Evolutionary conservation across 2,888 invertebrate species (phyloP).

Genomic region (Dilophus febrilis): DNA sequence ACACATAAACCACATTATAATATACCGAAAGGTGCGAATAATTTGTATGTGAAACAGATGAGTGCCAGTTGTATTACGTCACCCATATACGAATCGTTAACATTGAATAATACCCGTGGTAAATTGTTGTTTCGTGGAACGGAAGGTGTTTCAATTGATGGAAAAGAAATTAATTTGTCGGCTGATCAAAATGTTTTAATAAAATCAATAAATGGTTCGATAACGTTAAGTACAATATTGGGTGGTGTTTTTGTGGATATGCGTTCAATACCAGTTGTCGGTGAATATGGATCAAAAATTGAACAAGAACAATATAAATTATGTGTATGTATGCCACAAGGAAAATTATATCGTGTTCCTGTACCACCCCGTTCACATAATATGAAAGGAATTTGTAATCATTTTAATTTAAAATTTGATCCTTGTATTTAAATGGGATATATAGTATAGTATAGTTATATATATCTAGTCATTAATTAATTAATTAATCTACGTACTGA

Average conservation of each 20-base stretch:
- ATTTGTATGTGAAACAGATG: slow-evolving; percentile 44
- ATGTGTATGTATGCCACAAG: slow-evolving; percentile 81
- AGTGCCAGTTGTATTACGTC: slow-evolving; percentile 58
- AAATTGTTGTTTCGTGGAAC: slow-evolving; percentile 56
- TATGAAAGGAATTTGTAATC: slow-evolving; percentile 25
- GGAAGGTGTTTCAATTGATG: slow-evolving; percentile 59
- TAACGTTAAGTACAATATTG: slow-evolving; percentile 43
- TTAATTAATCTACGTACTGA: too few species aligned
- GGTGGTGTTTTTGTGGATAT: slow-evolving; percentile 56
- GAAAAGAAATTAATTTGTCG: slow-evolving; percentile 51
- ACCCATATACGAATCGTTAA: slow-evolving; percentile 47
- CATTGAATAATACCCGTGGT: slow-evolving; percentile 37
- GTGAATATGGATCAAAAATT: slow-evolving; percentile 28
- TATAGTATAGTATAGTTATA: too few species aligned
- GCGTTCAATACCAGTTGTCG: slow-evolving; percentile 50
- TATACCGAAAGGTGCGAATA: slow-evolving; percentile 47
- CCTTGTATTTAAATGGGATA: slow-evolving; percentile 19
- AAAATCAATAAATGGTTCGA: slow-evolving; percentile 57
- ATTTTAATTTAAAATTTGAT: slow-evolving; percentile 24
- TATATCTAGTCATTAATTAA: too few species aligned
- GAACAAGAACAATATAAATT: slow-evolving; percentile 58
- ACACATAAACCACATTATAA: slow-evolving; percentile 55
- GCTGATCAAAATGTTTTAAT: slow-evolving; percentile 66
- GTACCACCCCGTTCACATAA: slow-evolving; percentile 39
- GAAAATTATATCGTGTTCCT: slow-evolving; percentile 63